Evolutionary conservation across 1,140 invertebrate species (phyloP).

Genomic region (Musca domestica): DNA sequence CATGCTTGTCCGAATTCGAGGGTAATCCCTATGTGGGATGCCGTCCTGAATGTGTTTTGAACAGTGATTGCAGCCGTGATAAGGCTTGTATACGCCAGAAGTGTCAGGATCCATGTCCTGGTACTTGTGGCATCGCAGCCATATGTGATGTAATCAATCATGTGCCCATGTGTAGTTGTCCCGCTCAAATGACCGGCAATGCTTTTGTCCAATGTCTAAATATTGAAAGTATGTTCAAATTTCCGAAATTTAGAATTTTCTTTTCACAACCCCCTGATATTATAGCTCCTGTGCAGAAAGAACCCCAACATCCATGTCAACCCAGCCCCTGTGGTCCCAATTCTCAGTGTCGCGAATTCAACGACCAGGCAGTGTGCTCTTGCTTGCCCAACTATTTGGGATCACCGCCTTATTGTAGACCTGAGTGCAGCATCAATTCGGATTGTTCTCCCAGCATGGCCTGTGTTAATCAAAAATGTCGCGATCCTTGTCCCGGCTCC

Average conservation of each 20-base stretch:
- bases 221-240: constrained; percentile 56
- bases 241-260: not conserved
- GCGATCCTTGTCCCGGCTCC: constrained; percentile 65
- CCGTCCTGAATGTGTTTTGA: constrained; percentile 79
- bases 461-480: constrained; percentile 71
- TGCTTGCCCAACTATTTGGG: constrained; percentile 64
- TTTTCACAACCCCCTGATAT: not conserved
- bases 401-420: constrained; percentile 63
- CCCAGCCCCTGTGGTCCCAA: constrained; percentile 76
- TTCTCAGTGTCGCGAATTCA: constrained; percentile 61
- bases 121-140: constrained; percentile 70
- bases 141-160: constrained; percentile 70
- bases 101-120: constrained; percentile 72
- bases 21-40: constrained; percentile 72
- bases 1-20: constrained; percentile 68
- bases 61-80: constrained; percentile 72
- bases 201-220: constrained; percentile 61
- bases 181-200: constrained; percentile 66
- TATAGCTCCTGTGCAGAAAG: constrained; percentile 72
- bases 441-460: constrained; percentile 66
- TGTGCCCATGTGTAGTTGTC: constrained; percentile 70
- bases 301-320: constrained; percentile 58
- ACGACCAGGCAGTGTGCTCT: constrained; percentile 63
- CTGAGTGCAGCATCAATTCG: constrained; percentile 65
- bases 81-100: constrained; percentile 70